Conservation (phyloP, 2,113 vertebrate genomes). For the Phrynosoma blainvillii region DNA sequence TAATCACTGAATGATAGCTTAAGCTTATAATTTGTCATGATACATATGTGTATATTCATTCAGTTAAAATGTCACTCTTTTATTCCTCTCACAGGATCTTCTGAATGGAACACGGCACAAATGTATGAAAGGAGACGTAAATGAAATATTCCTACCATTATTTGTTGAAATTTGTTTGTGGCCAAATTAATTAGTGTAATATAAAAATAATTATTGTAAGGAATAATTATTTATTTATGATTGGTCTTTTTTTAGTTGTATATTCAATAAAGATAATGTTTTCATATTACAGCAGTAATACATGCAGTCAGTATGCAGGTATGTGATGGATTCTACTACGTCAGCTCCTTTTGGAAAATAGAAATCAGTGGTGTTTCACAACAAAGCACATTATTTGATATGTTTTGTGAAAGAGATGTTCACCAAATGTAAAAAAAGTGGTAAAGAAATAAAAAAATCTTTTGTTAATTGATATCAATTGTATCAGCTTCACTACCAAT, state of each 20-base stretch:
- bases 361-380: slow-evolving; percentile 57
- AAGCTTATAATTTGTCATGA: no score
- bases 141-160: slow-evolving; percentile 55
- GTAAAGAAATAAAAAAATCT: slow-evolving; percentile 1
- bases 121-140: slow-evolving; percentile 86
- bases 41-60: neutral
- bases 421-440: slow-evolving; percentile 37
- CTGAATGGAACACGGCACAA: slow-evolving; percentile 85
- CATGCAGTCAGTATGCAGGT: slow-evolving; percentile 63
- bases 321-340: slow-evolving; percentile 54
- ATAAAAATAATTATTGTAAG: slow-evolving; percentile 66
- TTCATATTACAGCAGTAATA: slow-evolving; percentile 77
- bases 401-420: slow-evolving; percentile 39
- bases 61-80: neutral
- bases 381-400: slow-evolving; percentile 70
- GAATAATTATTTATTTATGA: slow-evolving; percentile 80
- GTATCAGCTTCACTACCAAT: slow-evolving; percentile 57
- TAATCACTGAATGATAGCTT: neutral
- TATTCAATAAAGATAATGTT: slow-evolving; percentile 74
- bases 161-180: slow-evolving; percentile 67
- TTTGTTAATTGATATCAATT: slow-evolving; percentile 19
- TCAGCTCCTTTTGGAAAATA: slow-evolving; percentile 30
- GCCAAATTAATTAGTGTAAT: slow-evolving; percentile 72
- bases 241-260: slow-evolving; percentile 71
- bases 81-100: slow-evolving; percentile 78